Evolutionary conservation across 2,888 invertebrate species (phyloP).

Genomic region (Myathropa florea): DNA sequence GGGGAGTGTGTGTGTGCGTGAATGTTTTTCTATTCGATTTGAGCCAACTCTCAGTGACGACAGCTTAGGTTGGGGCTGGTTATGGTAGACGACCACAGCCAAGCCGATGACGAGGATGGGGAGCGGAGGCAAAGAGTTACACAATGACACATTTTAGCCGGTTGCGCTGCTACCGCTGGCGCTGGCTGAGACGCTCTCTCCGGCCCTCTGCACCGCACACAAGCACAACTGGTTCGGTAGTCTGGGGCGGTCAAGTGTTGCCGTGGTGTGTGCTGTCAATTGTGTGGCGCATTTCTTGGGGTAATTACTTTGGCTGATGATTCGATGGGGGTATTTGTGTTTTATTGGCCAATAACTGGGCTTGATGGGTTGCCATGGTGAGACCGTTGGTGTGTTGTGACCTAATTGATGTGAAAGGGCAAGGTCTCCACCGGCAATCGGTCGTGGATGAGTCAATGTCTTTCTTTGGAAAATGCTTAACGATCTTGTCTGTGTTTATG

Average conservation of each 20-base stretch:
- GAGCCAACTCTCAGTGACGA: constrained; percentile 50
- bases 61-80: constrained; percentile 65
- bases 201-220: not conserved
- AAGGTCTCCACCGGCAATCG: not conserved
- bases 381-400: not conserved
- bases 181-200: constrained; percentile 4
- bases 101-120: not conserved
- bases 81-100: constrained; percentile 47
- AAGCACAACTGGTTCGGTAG: not conserved
- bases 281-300: not conserved
- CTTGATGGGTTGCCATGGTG: not conserved
- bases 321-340: not conserved
- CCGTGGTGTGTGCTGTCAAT: not conserved
- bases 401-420: not conserved
- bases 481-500: not conserved
- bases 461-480: not conserved
- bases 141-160: constrained; percentile 45
- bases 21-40: constrained; percentile 8
- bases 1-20: not conserved
- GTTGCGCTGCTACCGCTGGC: constrained; percentile 12
- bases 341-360: constrained; percentile 1
- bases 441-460: not conserved
- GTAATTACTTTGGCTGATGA: not conserved
- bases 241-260: constrained; percentile 22
- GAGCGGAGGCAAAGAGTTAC: constrained; percentile 10